Evolutionary conservation across 1,140 invertebrate genomes (phyloP).

Genomic region (Coenobita brevimanus): DNA sequence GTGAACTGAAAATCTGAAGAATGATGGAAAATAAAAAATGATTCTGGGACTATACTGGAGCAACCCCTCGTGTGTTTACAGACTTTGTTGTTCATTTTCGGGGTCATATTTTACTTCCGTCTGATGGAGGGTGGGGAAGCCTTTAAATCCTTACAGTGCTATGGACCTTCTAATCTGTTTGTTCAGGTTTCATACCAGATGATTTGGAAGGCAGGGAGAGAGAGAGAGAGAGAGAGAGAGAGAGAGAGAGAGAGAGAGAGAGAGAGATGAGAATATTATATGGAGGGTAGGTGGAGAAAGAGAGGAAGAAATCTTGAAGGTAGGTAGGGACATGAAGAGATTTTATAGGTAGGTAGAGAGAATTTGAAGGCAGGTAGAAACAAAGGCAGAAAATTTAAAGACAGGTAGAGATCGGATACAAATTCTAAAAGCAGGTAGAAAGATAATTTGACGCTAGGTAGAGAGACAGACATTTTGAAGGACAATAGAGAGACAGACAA

Average conservation of each 20-base stretch:
- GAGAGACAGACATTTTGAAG: not conserved
- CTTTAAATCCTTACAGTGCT: too few species aligned
- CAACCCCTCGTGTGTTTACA: slow-evolving; percentile 37
- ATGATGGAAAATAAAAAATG: slow-evolving; percentile 66
- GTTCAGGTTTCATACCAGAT: too few species aligned
- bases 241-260: too few species aligned
- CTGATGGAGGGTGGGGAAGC: too few species aligned
- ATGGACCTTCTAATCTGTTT: too few species aligned
- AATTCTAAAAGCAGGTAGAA: not conserved
- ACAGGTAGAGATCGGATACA: not conserved
- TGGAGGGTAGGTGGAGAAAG: too few species aligned
- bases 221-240: not conserved
- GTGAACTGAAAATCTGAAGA: slow-evolving; percentile 66
- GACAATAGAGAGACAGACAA: too few species aligned
- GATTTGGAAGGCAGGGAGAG: not conserved
- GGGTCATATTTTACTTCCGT: slow-evolving; percentile 48
- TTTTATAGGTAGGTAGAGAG: too few species aligned
- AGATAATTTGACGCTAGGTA: not conserved
- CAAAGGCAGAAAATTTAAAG: not conserved
- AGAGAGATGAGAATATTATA: too few species aligned
- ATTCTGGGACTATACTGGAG: slow-evolving; percentile 4
- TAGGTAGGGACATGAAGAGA: too few species aligned
- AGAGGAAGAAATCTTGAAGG: not conserved
- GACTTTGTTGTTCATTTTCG: slow-evolving; percentile 59
- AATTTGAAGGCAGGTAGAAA: not conserved